These are phyloP conservation scores for Acrocephalus scirpaceus DNA, from an alignment of 2,797 vertebrate species.

Conservation along the genomic window DNA sequence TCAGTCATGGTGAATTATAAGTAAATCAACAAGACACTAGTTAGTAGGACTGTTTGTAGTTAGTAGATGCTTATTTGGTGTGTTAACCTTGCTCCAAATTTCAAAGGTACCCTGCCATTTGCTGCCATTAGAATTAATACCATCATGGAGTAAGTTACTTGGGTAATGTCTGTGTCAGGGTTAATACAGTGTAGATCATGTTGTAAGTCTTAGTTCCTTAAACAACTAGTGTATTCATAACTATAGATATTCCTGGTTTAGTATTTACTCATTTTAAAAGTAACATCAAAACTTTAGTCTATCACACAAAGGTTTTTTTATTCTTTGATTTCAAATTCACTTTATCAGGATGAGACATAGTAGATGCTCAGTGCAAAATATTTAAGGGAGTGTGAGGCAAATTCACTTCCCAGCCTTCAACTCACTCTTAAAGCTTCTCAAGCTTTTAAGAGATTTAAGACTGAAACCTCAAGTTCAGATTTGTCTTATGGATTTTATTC, in stretches of 20 bases:
- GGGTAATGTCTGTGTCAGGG: not conserved
- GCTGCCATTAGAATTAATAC: not conserved
- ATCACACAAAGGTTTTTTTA: not conserved
- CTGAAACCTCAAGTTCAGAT: not conserved
- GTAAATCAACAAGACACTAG: not conserved
- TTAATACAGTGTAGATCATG: not conserved
- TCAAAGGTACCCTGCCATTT: not conserved
- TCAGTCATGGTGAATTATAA: not conserved
- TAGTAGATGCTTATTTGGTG: not conserved
- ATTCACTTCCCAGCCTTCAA: not conserved
- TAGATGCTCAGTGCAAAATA: not conserved
- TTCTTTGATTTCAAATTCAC: not conserved
- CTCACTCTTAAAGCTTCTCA: not conserved
- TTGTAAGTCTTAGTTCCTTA: not conserved
- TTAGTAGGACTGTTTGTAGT: not conserved
- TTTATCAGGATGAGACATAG: not conserved
- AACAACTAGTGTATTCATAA: not conserved
- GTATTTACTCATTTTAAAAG: not conserved
- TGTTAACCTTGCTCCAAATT: not conserved
- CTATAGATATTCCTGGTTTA: not conserved
- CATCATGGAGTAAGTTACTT: not conserved
- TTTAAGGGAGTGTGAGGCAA: not conserved
- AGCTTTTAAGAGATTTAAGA: slow-evolving; percentile 2
- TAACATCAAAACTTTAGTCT: not conserved
- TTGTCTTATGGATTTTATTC: not conserved